A percentile compares a stretch with the other conserved stretches of the same genome.
phyloP scores from a whole-genome alignment of 2,888 invertebrate genomes.

The Cancer borealis region DNA sequence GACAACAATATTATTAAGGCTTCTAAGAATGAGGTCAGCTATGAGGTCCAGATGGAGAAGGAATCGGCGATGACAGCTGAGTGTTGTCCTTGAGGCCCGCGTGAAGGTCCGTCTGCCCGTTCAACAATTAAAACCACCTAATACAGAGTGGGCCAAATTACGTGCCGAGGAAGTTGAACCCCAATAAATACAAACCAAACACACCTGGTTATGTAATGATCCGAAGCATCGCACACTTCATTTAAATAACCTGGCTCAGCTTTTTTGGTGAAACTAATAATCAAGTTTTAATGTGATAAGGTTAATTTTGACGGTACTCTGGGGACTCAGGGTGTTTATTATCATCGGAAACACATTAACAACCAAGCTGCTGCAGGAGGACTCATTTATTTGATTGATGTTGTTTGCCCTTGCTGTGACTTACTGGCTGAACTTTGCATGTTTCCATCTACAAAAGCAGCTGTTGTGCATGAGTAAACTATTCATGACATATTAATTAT shows the following conservation, averaged over 20 bases:
- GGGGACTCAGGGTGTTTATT: no score
- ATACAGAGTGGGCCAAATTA: neutral
- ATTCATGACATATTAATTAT: neutral
- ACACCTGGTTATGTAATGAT: neutral
- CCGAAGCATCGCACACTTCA: neutral
- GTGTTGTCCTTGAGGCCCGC: neutral
- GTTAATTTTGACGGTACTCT: no score
- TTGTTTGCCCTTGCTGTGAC: neutral
- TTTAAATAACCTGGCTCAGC: neutral
- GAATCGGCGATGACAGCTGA: neutral
- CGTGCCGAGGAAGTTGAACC: neutral
- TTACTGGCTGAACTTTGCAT: neutral
- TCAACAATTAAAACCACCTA: neutral
- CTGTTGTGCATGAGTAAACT: neutral
- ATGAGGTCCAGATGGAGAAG: conserved; percentile 24
- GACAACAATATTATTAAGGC: neutral
- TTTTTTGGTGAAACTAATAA: no score
- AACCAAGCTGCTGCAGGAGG: neutral
- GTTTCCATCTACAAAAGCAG: neutral
- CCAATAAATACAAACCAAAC: neutral
- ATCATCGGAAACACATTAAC: neutral
- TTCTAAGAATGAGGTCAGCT: neutral
- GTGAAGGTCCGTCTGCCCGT: neutral
- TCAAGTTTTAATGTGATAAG: no score
- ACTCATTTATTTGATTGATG: neutral